Conservation (phyloP, 2,888 invertebrate species). For the Epistrophe grossulariae region DNA sequence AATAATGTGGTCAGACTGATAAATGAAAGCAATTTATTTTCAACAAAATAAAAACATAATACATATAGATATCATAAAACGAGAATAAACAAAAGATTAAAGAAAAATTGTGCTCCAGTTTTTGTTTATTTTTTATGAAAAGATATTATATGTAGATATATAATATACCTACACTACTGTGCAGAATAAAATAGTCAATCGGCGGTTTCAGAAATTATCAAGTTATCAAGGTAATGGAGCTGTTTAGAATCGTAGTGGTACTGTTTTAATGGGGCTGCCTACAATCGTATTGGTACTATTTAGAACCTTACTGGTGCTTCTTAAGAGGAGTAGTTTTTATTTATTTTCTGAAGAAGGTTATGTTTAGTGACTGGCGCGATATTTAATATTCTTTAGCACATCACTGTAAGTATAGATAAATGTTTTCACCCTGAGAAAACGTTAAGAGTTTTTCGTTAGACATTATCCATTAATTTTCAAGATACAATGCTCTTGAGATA, state of each 20-base stretch:
- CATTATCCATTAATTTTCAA: neutral
- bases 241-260: no score
- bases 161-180: neutral
- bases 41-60: neutral
- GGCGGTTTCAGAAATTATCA: no score
- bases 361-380: no score
- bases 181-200: neutral
- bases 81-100: conserved; percentile 16
- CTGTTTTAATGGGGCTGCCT: no score
- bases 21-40: no score
- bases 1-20: no score
- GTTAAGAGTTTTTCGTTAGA: neutral
- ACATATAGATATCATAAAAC: neutral
- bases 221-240: no score
- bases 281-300: no score
- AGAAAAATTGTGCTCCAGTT: neutral
- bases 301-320: no score
- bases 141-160: no score
- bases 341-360: no score
- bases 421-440: neutral
- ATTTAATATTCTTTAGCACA: neutral
- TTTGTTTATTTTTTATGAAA: neutral
- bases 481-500: neutral
- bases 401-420: neutral
- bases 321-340: no score